phyloP scores from a whole-genome alignment of 2,113 vertebrate species.

The Turnix velox region DNA sequence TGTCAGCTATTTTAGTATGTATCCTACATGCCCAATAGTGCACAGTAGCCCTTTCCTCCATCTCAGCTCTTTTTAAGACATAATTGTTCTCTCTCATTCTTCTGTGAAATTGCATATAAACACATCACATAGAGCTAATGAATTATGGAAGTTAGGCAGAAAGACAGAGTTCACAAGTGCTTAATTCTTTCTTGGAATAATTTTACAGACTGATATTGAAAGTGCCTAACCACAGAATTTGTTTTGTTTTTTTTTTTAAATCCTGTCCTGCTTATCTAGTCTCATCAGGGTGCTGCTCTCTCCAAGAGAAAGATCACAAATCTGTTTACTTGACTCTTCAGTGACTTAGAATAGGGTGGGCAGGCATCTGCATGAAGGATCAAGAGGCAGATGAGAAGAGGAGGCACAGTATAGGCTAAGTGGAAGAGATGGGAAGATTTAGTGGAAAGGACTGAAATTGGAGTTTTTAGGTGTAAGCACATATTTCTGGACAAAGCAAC shows the following conservation, averaged over 20 bases:
- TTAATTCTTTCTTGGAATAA: background rate
- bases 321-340: background rate
- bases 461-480: background rate
- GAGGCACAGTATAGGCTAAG: background rate
- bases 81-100: background rate
- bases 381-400: background rate
- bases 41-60: background rate
- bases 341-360: background rate
- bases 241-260: background rate
- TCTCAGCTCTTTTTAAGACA: background rate
- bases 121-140: background rate
- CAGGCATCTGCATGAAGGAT: background rate
- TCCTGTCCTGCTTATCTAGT: background rate
- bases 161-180: background rate
- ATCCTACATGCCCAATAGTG: background rate
- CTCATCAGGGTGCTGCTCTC: background rate
- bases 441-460: background rate
- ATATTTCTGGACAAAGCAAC: background rate
- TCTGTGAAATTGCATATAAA: background rate
- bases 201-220: background rate
- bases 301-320: conserved; percentile 9
- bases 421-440: background rate
- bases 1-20: background rate
- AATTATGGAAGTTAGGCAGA: background rate
- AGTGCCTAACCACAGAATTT: accelerated